These are phyloP conservation scores for Rosalia funebris DNA, from an alignment of 2,888 invertebrate species.

Conservation along the genomic window DNA sequence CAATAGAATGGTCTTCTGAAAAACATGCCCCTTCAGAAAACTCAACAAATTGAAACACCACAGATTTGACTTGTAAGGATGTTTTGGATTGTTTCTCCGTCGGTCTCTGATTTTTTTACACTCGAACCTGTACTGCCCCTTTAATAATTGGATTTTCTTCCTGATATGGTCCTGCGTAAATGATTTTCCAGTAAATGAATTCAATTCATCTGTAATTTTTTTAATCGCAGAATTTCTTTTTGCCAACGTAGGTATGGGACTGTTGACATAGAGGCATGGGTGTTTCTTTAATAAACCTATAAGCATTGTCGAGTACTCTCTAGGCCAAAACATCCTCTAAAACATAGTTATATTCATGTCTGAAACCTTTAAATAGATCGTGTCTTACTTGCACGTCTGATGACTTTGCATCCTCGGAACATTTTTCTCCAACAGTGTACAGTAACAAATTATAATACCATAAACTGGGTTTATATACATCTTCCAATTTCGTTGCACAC, in stretches of 20 bases:
- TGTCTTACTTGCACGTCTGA: background rate
- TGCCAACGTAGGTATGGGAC: conserved; percentile 3
- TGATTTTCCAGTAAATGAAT: conserved; percentile 32
- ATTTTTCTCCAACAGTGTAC: conserved; percentile 46
- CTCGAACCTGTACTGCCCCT: conserved; percentile 46
- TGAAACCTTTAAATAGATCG: background rate
- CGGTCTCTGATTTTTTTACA: conserved; percentile 20
- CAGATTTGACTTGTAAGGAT: conserved; percentile 33
- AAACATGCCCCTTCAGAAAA: conserved; percentile 40
- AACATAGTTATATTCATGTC: background rate
- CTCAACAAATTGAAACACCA: conserved; percentile 48
- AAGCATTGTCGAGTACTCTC: conserved; percentile 43
- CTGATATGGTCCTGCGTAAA: conserved; percentile 41
- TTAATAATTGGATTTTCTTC: conserved; percentile 42
- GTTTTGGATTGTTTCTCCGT: conserved; percentile 29
- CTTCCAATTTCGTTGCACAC: conserved; percentile 32
- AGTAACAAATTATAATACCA: conserved; percentile 50
- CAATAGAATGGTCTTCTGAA: background rate
- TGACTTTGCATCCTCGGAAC: conserved; percentile 18
- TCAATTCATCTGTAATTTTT: conserved; percentile 38
- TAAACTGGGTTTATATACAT: conserved; percentile 46
- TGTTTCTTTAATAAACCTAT: conserved; percentile 47
- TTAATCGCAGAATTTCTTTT: conserved; percentile 36
- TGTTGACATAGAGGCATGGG: conserved; percentile 40
- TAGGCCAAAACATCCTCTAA: conserved; percentile 42